A percentile compares a stretch with the other conserved stretches of the same genome.
Evolutionary conservation across 2,113 vertebrate species (phyloP).

Genomic region (Leptodactylus fuscus): DNA sequence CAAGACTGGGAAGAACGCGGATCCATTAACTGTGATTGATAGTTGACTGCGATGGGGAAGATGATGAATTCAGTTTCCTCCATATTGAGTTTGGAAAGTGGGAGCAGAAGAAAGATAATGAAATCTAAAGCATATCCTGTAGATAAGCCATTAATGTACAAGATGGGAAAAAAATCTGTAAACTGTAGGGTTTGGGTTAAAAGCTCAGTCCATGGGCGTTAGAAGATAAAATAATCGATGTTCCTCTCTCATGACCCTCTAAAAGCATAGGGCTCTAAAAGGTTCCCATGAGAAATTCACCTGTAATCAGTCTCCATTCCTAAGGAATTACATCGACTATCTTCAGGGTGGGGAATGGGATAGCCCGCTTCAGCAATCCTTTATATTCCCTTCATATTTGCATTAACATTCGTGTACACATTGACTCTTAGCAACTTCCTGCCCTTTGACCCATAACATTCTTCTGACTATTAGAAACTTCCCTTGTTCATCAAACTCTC

Average conservation of each 20-base stretch:
- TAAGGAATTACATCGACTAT: conserved; percentile 12
- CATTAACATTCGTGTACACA: conserved; percentile 41
- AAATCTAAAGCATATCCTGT: no score
- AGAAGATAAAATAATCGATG: neutral
- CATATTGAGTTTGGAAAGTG: no score
- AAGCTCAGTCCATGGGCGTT: no score
- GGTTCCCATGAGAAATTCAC: conserved; percentile 19
- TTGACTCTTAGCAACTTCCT: conserved; percentile 51
- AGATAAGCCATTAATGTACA: no score
- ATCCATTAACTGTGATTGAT: no score
- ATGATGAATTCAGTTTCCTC: no score
- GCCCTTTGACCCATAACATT: conserved; percentile 53
- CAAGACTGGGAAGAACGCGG: no score
- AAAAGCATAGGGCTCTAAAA: neutral
- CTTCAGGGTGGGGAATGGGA: neutral
- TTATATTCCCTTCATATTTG: conserved; percentile 34
- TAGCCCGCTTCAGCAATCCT: conserved; percentile 2
- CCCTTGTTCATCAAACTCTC: conserved; percentile 46
- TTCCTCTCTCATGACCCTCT: neutral
- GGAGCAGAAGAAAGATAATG: no score
- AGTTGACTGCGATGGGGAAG: no score
- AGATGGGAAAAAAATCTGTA: no score
- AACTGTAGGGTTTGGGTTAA: no score
- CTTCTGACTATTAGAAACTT: conserved; percentile 48
- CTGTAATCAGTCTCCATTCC: conserved; percentile 23